Conservation (phyloP, 2,797 vertebrate species). For the Strix occidentalis region DNA sequence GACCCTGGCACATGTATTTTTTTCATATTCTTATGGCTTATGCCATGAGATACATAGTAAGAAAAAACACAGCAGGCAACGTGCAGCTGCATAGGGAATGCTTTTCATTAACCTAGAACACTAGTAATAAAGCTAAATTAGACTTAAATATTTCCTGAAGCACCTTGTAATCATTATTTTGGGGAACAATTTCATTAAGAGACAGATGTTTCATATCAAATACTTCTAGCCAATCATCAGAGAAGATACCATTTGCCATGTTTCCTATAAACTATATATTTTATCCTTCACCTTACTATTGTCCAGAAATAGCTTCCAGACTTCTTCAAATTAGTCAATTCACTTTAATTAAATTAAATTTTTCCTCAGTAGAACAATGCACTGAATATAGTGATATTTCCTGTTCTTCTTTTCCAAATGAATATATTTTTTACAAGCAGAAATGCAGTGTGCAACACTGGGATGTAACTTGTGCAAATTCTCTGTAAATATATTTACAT, state of each 20-base stretch:
- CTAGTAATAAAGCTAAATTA: conserved; percentile 41
- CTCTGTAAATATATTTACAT: neutral
- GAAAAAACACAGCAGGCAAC: neutral
- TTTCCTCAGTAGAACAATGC: conserved; percentile 3
- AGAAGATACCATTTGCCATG: neutral
- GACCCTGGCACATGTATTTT: neutral
- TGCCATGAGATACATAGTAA: neutral
- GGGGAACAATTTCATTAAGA: conserved; percentile 1
- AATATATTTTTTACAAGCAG: neutral
- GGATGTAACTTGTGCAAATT: neutral
- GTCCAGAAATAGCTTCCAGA: conserved; percentile 30
- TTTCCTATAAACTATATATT: neutral
- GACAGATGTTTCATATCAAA: conserved; percentile 7
- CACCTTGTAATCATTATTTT: conserved; percentile 40
- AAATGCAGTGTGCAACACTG: neutral
- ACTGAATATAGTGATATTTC: neutral
- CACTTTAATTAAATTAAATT: conserved; percentile 2
- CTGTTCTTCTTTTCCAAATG: neutral
- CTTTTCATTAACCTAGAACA: conserved; percentile 56
- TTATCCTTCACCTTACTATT: conserved; percentile 3
- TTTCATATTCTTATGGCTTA: neutral
- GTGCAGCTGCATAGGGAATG: conserved; percentile 6
- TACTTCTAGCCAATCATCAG: neutral
- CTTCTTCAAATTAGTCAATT: conserved; percentile 1
- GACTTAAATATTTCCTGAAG: conserved; percentile 48